Evolutionary conservation across 2,113 vertebrate genomes (phyloP).

Genomic region (Enhydra lutris): DNA sequence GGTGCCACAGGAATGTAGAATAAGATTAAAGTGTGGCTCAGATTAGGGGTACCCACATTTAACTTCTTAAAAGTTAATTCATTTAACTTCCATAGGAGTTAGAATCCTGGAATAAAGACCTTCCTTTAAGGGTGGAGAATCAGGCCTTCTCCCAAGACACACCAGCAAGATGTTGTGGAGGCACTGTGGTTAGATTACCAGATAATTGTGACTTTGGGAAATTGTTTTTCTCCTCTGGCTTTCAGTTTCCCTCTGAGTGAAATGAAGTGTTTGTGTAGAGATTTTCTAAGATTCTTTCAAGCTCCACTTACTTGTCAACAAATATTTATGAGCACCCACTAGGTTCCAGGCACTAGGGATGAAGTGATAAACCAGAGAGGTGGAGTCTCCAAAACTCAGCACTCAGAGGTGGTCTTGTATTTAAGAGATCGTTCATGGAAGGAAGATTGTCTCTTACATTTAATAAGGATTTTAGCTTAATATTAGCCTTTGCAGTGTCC

Average conservation of each 20-base stretch:
- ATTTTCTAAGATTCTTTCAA: conserved; percentile 26
- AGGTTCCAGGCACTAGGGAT: background rate
- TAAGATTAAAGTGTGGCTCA: conserved; percentile 42
- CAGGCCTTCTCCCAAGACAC: background rate
- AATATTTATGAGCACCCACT: background rate
- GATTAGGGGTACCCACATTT: conserved; percentile 18
- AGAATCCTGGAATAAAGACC: background rate
- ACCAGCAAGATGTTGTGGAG: background rate
- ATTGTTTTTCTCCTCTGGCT: background rate
- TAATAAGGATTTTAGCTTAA: background rate
- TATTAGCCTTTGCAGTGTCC: background rate
- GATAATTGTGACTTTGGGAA: background rate
- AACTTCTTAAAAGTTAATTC: background rate
- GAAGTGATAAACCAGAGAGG: background rate
- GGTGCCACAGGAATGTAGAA: background rate
- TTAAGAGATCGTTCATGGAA: background rate
- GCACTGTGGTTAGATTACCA: background rate
- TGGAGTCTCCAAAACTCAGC: background rate
- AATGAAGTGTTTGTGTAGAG: background rate
- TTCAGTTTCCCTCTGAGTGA: background rate
- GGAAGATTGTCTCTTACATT: background rate
- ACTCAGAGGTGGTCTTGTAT: background rate
- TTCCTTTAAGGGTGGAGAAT: background rate
- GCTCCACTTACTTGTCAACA: background rate
- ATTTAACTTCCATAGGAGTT: background rate